These are phyloP conservation scores for Drosophila fungiperda DNA, from an alignment of 2,888 invertebrate species.

Conservation along the genomic window DNA sequence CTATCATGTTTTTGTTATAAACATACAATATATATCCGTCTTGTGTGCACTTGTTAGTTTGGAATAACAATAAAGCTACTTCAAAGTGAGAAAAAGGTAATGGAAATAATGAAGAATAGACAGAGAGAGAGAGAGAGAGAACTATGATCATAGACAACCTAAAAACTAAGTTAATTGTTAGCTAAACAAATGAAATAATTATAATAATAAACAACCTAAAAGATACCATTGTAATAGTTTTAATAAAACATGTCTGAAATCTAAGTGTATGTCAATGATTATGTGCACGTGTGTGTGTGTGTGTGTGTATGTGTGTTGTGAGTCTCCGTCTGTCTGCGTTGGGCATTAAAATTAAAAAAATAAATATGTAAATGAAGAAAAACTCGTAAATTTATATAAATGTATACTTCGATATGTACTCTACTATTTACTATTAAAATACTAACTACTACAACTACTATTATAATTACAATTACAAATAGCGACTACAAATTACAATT, in stretches of 20 bases:
- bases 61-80: conserved; percentile 34
- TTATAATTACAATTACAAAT: conserved; percentile 53
- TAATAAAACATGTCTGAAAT: conserved; percentile 22
- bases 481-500: conserved; percentile 33
- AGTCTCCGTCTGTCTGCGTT: background rate
- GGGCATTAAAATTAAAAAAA: background rate
- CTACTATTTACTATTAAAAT: conserved; percentile 62
- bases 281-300: conserved; percentile 1
- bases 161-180: conserved; percentile 45
- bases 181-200: conserved; percentile 26
- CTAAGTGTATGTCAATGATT: conserved; percentile 44
- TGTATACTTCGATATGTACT: conserved; percentile 69
- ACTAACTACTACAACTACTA: conserved; percentile 42
- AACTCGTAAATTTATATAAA: conserved; percentile 62
- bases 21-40: conserved; percentile 32
- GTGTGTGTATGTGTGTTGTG: background rate
- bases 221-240: conserved; percentile 41
- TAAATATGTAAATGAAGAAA: background rate
- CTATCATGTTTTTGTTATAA: conserved; percentile 15
- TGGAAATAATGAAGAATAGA: conserved; percentile 1
- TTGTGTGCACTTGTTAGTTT: conserved; percentile 69
- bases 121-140: conserved; percentile 5
- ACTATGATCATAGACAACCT: conserved; percentile 56
- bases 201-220: conserved; percentile 11
- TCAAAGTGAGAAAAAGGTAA: background rate